Base-by-base conservation (phyloP, 2,113 vertebrate genomes). In the Centrocercus urophasianus region DNA sequence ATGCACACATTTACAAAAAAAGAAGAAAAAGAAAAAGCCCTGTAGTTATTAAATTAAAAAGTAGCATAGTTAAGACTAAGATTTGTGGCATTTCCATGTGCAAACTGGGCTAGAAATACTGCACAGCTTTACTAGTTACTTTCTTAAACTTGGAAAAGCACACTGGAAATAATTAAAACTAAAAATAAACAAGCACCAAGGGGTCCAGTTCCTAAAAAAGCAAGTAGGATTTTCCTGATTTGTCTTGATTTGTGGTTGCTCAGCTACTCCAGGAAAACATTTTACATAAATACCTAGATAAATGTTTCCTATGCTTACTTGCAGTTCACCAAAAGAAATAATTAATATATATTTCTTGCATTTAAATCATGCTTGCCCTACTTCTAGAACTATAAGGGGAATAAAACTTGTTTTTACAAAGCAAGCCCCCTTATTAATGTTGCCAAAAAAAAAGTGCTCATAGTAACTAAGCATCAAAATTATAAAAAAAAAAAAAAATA, bases 301-400 rank as follows among this genome's bases (percentile, higher is more conserved):
- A 65, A 91, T 64, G 13, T 86, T 95, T 94, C 76, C 43, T 90
- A 65, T 89, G 79, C 72, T 91, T 79, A 82, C 74, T 92, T 81
- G 75, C 61, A 50, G 21, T 82, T 95, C 75, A 83, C 75, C 28
- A 87, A 64, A 93, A 91, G n/a, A 93, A 93, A 90, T 89, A 90
- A 92, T 96, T 96, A 90, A 93, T 95, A 66, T 52, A 87, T 83
- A 77, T 82, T 93, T 89, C 84, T 90, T 96, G 93, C 89, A 93
- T 95, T 91, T 95, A 95, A 96, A 96, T 97, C 72, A 95, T 75
- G 69, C 79, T 88, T 95, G 89, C 79, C 93, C 96, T 97, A 96
- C 82, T 95, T 95, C 79, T 57, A 66, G 88, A 96, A 93, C 89
- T 94, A 95, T 50, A 93, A 93, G 69, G 93, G 91, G 91, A 97